Conservation (phyloP, 2,113 vertebrate species). For the Clarias magur region DNA sequence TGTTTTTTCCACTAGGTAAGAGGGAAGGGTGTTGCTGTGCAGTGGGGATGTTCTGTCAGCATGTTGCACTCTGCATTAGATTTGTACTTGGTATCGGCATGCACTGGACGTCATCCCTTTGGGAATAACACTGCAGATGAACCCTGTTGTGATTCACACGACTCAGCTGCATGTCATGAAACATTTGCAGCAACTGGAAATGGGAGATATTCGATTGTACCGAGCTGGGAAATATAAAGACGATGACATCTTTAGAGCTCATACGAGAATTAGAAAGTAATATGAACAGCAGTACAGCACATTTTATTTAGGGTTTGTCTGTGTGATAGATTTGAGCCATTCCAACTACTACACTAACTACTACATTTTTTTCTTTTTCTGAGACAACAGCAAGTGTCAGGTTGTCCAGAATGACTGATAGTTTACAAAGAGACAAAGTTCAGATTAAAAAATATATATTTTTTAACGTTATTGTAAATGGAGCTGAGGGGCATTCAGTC, state of each 20-base stretch:
- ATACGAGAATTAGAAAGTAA: background rate
- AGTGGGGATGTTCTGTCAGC: conserved; percentile 4
- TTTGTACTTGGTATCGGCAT: conserved; percentile 18
- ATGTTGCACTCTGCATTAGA: background rate
- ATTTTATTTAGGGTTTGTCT: background rate
- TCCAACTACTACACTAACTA: no score
- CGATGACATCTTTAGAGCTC: no score
- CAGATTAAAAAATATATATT: background rate
- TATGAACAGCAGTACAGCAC: background rate
- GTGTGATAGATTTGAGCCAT: background rate
- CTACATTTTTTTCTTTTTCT: no score
- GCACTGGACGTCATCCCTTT: conserved; percentile 14
- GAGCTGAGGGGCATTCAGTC: background rate
- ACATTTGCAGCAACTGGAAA: conserved; percentile 15
- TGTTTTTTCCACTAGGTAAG: conserved; percentile 32
- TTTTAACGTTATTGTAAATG: background rate
- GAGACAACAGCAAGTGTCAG: background rate
- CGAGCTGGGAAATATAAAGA: background rate
- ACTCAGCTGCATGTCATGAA: background rate
- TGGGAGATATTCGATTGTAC: background rate
- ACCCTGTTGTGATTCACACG: conserved; percentile 18
- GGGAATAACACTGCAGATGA: conserved; percentile 21
- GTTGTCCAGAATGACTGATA: background rate
- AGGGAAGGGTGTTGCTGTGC: background rate
- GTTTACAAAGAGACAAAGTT: background rate